phyloP scores from a whole-genome alignment of 2,888 invertebrate genomes.

The Chymomyza fuscimana region DNA sequence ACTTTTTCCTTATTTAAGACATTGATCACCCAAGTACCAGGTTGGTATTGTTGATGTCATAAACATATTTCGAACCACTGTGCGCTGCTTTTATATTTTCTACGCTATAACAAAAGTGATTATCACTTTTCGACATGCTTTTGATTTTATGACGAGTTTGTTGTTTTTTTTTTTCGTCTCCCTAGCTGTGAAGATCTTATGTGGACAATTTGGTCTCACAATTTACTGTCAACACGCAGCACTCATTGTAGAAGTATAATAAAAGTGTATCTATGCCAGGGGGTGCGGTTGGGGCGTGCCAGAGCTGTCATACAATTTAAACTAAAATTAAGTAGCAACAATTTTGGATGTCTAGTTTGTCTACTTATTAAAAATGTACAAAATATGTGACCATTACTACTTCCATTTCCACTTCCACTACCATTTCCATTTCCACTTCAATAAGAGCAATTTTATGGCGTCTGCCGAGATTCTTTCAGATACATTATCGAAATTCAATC shows the following conservation, averaged over 20 bases:
- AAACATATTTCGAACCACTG: neutral
- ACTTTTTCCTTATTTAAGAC: too few species aligned
- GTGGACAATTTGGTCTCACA: conserved; percentile 33
- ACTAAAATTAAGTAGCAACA: neutral
- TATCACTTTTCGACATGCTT: conserved; percentile 62
- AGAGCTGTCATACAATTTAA: neutral
- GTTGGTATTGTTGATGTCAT: neutral
- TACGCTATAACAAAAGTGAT: conserved; percentile 42
- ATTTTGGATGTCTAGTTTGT: neutral
- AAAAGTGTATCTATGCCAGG: neutral
- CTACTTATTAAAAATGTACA: neutral
- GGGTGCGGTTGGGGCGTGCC: neutral
- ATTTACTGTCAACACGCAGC: conserved; percentile 24
- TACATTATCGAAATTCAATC: conserved; percentile 67
- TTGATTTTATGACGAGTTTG: conserved; percentile 48
- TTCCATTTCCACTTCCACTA: conserved; percentile 35
- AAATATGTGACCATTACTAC: conserved; percentile 1
- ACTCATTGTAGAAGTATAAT: conserved; percentile 23
- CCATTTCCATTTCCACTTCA: conserved; percentile 37
- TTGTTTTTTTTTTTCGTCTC: neutral
- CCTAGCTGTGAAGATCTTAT: conserved; percentile 57
- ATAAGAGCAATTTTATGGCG: conserved; percentile 37
- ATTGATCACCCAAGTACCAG: too few species aligned
- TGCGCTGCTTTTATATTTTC: neutral
- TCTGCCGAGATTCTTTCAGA: conserved; percentile 30